Conservation (phyloP, 2,113 vertebrate species). For the Uropsilus gracilis region DNA sequence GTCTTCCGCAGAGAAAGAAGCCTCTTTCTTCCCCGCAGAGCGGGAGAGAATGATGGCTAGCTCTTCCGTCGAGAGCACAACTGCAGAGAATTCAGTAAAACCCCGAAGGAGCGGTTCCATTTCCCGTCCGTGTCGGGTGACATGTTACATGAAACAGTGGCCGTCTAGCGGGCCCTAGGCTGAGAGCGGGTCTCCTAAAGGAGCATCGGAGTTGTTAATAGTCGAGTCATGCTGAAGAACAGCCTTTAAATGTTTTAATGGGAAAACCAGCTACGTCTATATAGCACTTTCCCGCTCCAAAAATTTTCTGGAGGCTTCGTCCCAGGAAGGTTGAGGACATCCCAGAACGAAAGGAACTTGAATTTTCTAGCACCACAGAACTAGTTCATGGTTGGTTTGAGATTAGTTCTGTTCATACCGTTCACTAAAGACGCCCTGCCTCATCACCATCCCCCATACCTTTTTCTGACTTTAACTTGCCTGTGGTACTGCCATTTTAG, state of each 20-base stretch:
- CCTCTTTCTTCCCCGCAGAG: no score
- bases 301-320: neutral
- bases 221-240: neutral
- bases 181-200: neutral
- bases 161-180: neutral
- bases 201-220: neutral
- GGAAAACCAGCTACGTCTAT: neutral
- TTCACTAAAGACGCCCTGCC: neutral
- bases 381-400: neutral
- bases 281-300: neutral
- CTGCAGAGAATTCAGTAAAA: neutral
- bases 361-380: conserved; percentile 20
- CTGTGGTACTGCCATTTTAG: neutral
- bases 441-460: neutral
- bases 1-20: neutral
- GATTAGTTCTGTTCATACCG: neutral
- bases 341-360: neutral
- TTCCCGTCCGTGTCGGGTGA: neutral
- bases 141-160: neutral
- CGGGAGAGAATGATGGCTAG: neutral
- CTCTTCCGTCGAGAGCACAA: neutral
- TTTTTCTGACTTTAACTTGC: neutral
- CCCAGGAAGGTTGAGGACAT: neutral
- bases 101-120: neutral
- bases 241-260: conserved; percentile 13